Percentiles rank a stretch among this genome's conserved stretches.
phyloP scores from a whole-genome alignment of 2,113 vertebrate species.

The Rhinichthys klamathensis region DNA sequence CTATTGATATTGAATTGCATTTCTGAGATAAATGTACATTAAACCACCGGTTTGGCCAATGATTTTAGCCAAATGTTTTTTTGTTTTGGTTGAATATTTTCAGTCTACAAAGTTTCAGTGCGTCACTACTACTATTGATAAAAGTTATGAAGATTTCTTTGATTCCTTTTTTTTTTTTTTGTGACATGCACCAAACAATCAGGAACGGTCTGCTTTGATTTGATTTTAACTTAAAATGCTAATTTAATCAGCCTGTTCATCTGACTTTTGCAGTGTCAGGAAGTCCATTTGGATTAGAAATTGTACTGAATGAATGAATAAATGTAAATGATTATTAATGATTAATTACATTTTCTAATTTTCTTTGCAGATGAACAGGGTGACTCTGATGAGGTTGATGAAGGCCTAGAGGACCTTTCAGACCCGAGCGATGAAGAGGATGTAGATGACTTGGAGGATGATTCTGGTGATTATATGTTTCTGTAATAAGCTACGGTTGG shows the following conservation, averaged over 20 bases:
- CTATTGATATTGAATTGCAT: neutral
- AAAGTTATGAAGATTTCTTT: neutral
- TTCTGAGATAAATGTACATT: neutral
- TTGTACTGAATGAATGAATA: neutral
- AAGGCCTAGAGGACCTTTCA: constrained; percentile 67
- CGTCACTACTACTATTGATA: neutral
- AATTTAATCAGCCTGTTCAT: neutral
- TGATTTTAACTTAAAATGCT: neutral
- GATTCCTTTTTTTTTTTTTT: neutral
- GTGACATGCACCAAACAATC: neutral
- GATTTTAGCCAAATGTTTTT: too few species aligned
- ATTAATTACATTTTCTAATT: neutral
- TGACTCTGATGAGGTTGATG: constrained; percentile 64
- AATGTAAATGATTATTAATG: neutral
- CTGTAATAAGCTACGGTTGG: neutral
- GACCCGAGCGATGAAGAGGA: constrained; percentile 64
- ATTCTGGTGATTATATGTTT: constrained; percentile 67
- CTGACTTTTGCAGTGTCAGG: neutral
- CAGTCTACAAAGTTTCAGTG: too few species aligned
- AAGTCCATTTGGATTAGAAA: neutral
- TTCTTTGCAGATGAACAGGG: constrained; percentile 61
- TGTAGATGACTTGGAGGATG: constrained; percentile 49
- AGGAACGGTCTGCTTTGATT: neutral
- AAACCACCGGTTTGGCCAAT: too few species aligned
- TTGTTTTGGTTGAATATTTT: too few species aligned